Conservation (phyloP, 53 echinoderm and acorn worm species). For the Arbacia lixula region DNA sequence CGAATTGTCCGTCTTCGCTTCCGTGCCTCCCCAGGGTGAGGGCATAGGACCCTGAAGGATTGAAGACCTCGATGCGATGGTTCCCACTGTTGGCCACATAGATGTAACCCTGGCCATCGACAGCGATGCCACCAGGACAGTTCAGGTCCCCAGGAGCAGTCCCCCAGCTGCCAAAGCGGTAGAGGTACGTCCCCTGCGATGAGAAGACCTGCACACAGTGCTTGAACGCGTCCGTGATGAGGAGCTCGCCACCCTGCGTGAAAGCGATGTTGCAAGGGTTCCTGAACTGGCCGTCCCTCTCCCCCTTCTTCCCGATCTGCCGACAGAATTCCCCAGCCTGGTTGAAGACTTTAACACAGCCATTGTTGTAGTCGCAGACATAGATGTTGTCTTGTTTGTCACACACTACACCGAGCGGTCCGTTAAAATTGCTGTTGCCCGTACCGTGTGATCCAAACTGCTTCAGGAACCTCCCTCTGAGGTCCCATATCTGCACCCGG, state of each 20-base stretch:
- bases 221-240: slow-evolving; percentile 87
- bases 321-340: slow-evolving; percentile 66
- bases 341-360: slow-evolving; percentile 87
- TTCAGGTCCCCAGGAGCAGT: slow-evolving; percentile 92
- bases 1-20: slow-evolving; percentile 78
- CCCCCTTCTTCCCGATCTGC: slow-evolving; percentile 86
- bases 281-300: slow-evolving; percentile 77
- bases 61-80: slow-evolving; percentile 92
- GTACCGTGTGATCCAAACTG: slow-evolving; percentile 85
- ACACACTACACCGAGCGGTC: slow-evolving; percentile 81
- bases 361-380: slow-evolving; percentile 91
- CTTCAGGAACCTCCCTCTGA: slow-evolving; percentile 66
- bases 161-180: slow-evolving; percentile 93
- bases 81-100: slow-evolving; percentile 92
- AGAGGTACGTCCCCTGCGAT: slow-evolving; percentile 86
- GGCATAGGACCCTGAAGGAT: slow-evolving; percentile 90
- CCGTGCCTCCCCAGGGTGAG: slow-evolving; percentile 83
- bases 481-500: slow-evolving; percentile 92
- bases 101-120: slow-evolving; percentile 84
- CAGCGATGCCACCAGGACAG: slow-evolving; percentile 88
- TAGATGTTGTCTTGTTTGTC: slow-evolving; percentile 83
- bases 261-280: slow-evolving; percentile 78
- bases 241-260: slow-evolving; percentile 80
- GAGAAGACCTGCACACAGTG: slow-evolving; percentile 95
- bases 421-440: slow-evolving; percentile 62